These are phyloP conservation scores for Lutjanus argentimaculatus DNA, from an alignment of 2,797 vertebrate genomes.

Conservation along the genomic window DNA sequence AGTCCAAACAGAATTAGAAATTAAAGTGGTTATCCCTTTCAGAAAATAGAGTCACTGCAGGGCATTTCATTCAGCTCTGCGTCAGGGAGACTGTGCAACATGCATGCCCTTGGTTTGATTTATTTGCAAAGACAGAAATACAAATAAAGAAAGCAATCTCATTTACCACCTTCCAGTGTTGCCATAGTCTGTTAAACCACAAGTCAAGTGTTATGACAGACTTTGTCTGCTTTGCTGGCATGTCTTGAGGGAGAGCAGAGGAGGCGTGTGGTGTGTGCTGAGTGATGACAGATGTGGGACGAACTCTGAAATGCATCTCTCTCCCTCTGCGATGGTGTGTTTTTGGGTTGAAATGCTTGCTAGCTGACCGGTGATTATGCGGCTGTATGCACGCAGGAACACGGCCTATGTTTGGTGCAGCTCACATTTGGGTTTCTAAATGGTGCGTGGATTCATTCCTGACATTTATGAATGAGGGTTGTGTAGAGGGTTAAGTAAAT, in stretches of 20 bases:
- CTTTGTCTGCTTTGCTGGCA: slow-evolving; percentile 69
- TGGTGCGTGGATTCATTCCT: slow-evolving; percentile 64
- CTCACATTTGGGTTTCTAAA: slow-evolving; percentile 66
- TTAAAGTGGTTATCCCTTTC: slow-evolving; percentile 39
- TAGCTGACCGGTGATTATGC: slow-evolving; percentile 73
- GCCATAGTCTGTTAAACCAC: slow-evolving; percentile 75
- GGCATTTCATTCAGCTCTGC: slow-evolving; percentile 34
- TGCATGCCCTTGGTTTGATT: slow-evolving; percentile 56
- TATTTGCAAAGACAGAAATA: slow-evolving; percentile 70
- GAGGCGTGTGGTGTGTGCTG: slow-evolving; percentile 68
- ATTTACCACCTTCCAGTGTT: slow-evolving; percentile 77
- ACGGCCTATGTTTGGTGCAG: slow-evolving; percentile 63
- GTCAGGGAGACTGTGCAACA: slow-evolving; percentile 14
- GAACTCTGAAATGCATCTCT: slow-evolving; percentile 66
- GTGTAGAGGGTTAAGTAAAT: slow-evolving; percentile 76
- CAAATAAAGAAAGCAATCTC: slow-evolving; percentile 75
- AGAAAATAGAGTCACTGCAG: slow-evolving; percentile 42
- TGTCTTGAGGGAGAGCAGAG: slow-evolving; percentile 66
- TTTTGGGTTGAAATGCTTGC: slow-evolving; percentile 54
- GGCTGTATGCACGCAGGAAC: slow-evolving; percentile 47
- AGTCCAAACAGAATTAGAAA: slow-evolving; percentile 45
- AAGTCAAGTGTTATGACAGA: slow-evolving; percentile 83
- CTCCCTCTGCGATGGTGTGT: slow-evolving; percentile 61
- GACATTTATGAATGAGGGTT: slow-evolving; percentile 78
- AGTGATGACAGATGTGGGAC: slow-evolving; percentile 82